Conservation (phyloP, 2,797 vertebrate species). For the Argentina silus region DNA sequence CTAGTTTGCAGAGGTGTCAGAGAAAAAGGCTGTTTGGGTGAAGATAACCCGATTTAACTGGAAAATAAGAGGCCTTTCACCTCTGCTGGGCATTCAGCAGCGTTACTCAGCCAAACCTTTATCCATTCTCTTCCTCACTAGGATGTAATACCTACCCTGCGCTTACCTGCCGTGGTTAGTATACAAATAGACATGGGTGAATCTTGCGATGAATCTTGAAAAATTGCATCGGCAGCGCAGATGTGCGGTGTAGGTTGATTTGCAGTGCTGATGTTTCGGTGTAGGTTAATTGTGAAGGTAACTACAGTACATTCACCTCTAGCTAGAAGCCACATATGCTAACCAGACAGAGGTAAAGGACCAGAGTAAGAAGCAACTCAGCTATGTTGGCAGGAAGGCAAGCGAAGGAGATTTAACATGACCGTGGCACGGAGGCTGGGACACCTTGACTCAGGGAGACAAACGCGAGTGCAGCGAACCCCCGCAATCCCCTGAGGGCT, state of each 20-base stretch:
- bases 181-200: too few relatives aligned
- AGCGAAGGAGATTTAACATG: slow-evolving; percentile 4
- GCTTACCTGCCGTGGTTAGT: too few relatives aligned
- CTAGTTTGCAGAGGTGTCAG: background rate
- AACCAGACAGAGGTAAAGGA: background rate
- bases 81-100: background rate
- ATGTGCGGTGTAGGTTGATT: background rate
- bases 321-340: background rate
- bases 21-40: background rate
- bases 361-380: background rate
- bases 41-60: background rate
- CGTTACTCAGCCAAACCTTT: background rate
- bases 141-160: background rate
- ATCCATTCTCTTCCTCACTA: background rate
- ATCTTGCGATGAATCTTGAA: too few relatives aligned
- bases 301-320: too few relatives aligned
- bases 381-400: background rate
- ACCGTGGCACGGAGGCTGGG: background rate
- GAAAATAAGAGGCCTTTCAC: background rate
- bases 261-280: too few relatives aligned
- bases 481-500: slow-evolving; percentile 25
- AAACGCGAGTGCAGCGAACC: slow-evolving; percentile 32
- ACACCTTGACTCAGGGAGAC: slow-evolving; percentile 25
- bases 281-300: too few relatives aligned
- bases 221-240: too few relatives aligned